Percentiles rank a stretch among this genome's conserved stretches.
These are phyloP conservation scores for Platypus cylindrus DNA, from an alignment of 2,888 invertebrate species.

Conservation along the genomic window DNA sequence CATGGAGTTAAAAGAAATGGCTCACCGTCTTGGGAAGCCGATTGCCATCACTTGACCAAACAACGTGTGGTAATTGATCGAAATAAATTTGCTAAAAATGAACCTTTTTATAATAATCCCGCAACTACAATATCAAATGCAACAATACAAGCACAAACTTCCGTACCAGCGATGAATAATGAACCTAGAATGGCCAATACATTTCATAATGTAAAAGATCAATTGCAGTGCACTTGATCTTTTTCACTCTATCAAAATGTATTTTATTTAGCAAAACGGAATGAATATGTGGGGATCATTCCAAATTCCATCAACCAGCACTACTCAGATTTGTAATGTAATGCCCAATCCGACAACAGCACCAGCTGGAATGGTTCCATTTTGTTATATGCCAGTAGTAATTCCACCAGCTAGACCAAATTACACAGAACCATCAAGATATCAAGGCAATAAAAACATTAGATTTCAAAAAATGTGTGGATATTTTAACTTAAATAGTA, in stretches of 20 bases:
- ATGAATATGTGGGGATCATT: constrained; percentile 50
- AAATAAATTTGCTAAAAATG: no score
- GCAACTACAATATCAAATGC: no score
- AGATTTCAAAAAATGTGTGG: neutral
- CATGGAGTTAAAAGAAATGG: constrained; percentile 51
- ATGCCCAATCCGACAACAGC: constrained; percentile 20
- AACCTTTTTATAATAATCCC: no score
- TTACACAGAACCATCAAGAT: constrained; percentile 17
- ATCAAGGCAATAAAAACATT: constrained; percentile 20
- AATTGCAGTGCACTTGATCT: no score
- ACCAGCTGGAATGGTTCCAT: constrained; percentile 34
- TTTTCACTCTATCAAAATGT: no score
- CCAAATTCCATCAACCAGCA: constrained; percentile 35
- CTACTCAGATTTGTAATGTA: constrained; percentile 26
- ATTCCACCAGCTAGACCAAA: constrained; percentile 21
- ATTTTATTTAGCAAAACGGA: no score
- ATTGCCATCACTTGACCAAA: constrained; percentile 43
- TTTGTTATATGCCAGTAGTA: constrained; percentile 45
- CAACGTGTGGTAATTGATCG: no score
- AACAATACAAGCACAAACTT: no score
- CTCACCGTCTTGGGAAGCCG: constrained; percentile 48
- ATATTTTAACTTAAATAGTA: constrained; percentile 1
- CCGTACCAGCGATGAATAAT: no score
- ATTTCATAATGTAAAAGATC: no score
- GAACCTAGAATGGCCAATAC: no score